A percentile compares a stretch with the other conserved stretches of the same genome.
Conservation (phyloP, 1,140 invertebrate species). For the Drosophila bocqueti region DNA sequence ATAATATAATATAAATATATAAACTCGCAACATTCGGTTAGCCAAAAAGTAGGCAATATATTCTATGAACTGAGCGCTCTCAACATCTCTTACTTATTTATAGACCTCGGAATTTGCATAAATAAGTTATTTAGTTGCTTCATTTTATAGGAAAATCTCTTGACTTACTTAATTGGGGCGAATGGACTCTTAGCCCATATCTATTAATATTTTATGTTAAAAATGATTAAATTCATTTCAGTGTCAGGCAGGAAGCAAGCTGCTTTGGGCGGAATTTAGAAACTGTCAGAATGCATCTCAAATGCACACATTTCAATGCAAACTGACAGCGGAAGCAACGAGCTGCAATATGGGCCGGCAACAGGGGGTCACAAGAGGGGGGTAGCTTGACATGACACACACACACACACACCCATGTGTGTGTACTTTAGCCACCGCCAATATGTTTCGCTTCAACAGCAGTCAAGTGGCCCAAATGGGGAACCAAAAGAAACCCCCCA, state of each 20-base stretch:
- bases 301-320: constrained; percentile 51
- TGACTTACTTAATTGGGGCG: not conserved
- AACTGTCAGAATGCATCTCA: constrained; percentile 62
- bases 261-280: constrained; percentile 47
- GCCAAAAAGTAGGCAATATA: not conserved
- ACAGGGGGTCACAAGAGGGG: not conserved
- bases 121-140: not conserved
- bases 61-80: not conserved
- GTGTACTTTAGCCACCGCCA: constrained; percentile 23
- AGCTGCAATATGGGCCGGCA: not conserved
- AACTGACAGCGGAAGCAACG: constrained; percentile 34
- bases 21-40: not conserved
- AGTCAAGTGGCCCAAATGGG: constrained; percentile 68
- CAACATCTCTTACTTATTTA: not conserved
- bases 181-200: not conserved
- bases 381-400: too few species aligned
- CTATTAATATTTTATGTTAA: not conserved
- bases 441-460: constrained; percentile 62
- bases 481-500: constrained; percentile 13
- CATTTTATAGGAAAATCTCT: not conserved
- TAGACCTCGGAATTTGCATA: too few species aligned
- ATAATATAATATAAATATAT: too few species aligned
- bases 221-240: constrained; percentile 13
- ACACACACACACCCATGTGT: not conserved
- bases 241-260: constrained; percentile 15